A percentile compares a stretch with the other conserved stretches of the same genome.
Conservation (phyloP, 2,888 invertebrate species). For the Rutpela maculata region DNA sequence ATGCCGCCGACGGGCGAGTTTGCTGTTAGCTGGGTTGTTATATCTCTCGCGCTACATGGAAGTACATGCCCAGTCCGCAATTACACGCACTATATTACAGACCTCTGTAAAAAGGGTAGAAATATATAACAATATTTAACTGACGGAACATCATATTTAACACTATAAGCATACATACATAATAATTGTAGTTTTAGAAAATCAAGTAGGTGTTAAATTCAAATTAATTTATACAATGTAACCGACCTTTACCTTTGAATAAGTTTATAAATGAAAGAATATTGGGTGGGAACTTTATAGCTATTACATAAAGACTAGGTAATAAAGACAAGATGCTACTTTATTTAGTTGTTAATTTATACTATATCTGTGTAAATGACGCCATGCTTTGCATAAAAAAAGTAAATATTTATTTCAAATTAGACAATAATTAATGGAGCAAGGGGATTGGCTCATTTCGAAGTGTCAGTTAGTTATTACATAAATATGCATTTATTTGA, state of each 20-base stretch:
- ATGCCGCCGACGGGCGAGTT: too few species aligned
- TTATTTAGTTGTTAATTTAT: neutral
- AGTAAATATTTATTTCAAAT: neutral
- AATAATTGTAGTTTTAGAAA: neutral
- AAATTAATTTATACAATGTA: neutral
- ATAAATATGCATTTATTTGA: neutral
- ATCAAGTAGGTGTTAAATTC: neutral
- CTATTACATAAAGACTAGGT: neutral
- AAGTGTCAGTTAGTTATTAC: neutral
- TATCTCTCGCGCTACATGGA: too few species aligned
- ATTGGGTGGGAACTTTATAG: neutral
- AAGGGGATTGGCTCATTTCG: neutral
- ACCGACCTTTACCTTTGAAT: neutral
- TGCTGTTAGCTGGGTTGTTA: too few species aligned
- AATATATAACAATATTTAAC: too few species aligned
- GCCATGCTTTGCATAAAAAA: neutral
- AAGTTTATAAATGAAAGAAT: neutral
- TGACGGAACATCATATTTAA: too few species aligned
- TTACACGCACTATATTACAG: too few species aligned
- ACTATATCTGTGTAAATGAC: neutral
- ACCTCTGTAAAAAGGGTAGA: too few species aligned
- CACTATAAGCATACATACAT: neutral
- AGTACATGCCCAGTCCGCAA: too few species aligned
- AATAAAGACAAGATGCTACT: neutral
- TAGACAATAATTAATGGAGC: neutral